Conservation (phyloP, 2,113 vertebrate genomes). For the Plectropomus leopardus region DNA sequence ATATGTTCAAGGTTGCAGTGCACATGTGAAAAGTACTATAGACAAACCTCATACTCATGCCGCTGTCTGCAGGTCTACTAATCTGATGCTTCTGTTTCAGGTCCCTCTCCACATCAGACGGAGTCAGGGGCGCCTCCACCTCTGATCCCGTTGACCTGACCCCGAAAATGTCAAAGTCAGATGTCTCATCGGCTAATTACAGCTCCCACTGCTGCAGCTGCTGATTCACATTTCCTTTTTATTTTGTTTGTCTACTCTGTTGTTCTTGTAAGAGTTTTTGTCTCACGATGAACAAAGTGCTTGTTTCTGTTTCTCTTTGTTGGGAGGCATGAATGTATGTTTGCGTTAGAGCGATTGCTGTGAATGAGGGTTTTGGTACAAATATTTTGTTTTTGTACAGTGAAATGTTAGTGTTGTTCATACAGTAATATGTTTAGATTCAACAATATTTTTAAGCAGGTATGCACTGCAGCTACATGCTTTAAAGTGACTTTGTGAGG, state of each 20-base stretch:
- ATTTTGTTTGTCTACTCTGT: neutral
- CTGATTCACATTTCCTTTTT: neutral
- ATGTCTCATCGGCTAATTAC: conserved; percentile 23
- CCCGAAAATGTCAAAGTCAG: conserved; percentile 1
- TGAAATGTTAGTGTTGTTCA: conserved; percentile 14
- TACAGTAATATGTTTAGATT: conserved; percentile 2
- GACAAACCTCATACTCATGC: too few species aligned
- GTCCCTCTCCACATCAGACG: conserved; percentile 61
- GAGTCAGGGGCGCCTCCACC: conserved; percentile 69
- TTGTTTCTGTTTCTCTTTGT: conserved; percentile 20
- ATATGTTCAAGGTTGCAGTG: too few species aligned
- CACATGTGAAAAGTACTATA: too few species aligned
- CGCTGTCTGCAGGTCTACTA: neutral
- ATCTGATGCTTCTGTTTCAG: conserved; percentile 68
- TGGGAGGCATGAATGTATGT: conserved; percentile 31
- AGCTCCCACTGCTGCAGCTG: conserved; percentile 44
- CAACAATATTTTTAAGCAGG: conserved; percentile 30
- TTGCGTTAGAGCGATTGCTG: neutral
- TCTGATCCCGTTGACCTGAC: conserved; percentile 52
- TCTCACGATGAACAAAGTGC: conserved; percentile 25
- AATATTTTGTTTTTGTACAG: conserved; percentile 22
- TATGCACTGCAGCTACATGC: neutral
- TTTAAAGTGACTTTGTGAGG: conserved; percentile 11
- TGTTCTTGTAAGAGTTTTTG: conserved; percentile 11
- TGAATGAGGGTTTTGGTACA: conserved; percentile 36